Conservation (phyloP, 2,888 invertebrate genomes). For the Hylaea fasciaria region DNA sequence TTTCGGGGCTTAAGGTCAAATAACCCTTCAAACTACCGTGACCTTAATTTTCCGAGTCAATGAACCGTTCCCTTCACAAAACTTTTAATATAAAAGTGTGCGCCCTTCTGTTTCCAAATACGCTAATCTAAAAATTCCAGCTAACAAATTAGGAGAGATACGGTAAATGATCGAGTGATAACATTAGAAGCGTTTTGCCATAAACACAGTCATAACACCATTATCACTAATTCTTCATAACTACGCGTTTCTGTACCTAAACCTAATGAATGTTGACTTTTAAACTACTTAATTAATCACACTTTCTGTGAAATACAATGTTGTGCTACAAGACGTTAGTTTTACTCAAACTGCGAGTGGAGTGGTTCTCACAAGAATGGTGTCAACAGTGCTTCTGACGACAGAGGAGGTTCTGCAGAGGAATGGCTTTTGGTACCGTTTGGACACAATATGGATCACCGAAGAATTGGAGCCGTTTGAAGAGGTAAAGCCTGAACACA, state of each 20-base stretch:
- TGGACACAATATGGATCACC: conserved; percentile 72
- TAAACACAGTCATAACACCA: conserved; percentile 49
- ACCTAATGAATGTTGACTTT: conserved; percentile 31
- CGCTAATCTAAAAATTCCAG: conserved; percentile 9
- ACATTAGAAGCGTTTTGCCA: conserved; percentile 22
- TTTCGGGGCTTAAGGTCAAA: conserved; percentile 39
- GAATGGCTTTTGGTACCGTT: conserved; percentile 73
- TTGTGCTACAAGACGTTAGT: conserved; percentile 19
- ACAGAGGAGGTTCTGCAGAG: conserved; percentile 75
- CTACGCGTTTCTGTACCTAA: conserved; percentile 25
- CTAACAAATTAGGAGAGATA: conserved; percentile 22
- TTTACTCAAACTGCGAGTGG: not conserved
- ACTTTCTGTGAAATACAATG: conserved; percentile 24
- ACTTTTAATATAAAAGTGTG: conserved; percentile 1
- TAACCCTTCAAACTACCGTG: conserved; percentile 42
- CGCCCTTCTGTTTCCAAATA: conserved; percentile 5
- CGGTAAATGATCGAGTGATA: conserved; percentile 15
- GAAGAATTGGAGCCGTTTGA: conserved; percentile 79
- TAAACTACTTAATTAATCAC: conserved; percentile 25
- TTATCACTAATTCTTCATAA: conserved; percentile 33
- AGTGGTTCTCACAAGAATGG: conserved; percentile 57
- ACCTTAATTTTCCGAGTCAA: conserved; percentile 51
- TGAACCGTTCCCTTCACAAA: conserved; percentile 25
- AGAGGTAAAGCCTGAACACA: conserved; percentile 69
- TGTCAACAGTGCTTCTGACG: conserved; percentile 71